Evolutionary conservation across 2,888 invertebrate genomes (phyloP).

Genomic region (Hydraecia micacea): DNA sequence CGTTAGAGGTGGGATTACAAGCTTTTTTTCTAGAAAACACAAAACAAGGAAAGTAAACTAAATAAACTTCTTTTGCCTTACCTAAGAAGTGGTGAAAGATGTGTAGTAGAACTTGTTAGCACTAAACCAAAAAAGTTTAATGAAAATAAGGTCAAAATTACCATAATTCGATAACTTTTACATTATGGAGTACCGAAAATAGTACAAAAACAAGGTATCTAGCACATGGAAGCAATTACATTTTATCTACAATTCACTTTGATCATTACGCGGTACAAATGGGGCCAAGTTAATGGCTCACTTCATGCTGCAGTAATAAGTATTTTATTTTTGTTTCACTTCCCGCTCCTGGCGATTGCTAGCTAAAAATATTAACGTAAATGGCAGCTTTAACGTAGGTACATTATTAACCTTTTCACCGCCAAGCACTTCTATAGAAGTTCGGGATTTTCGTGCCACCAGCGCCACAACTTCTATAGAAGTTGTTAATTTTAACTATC

Average conservation of each 20-base stretch:
- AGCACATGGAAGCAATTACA: slow-evolving; percentile 60
- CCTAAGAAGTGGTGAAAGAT: not conserved
- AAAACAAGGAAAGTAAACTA: not conserved
- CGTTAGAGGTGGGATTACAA: not conserved
- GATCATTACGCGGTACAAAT: slow-evolving; percentile 59
- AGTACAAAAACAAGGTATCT: slow-evolving; percentile 49
- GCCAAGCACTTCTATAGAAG: too few species aligned
- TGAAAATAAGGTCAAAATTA: slow-evolving; percentile 21
- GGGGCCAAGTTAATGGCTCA: slow-evolving; percentile 59
- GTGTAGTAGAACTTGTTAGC: not conserved
- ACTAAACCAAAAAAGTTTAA: slow-evolving; percentile 12
- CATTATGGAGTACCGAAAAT: slow-evolving; percentile 43
- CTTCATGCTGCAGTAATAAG: slow-evolving; percentile 60
- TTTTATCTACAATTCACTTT: slow-evolving; percentile 65
- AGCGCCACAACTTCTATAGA: too few species aligned
- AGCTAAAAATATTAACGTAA: slow-evolving; percentile 53
- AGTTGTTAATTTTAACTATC: too few species aligned
- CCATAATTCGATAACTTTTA: slow-evolving; percentile 34
- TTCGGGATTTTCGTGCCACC: too few species aligned
- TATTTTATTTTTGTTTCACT: slow-evolving; percentile 65
- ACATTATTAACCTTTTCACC: slow-evolving; percentile 13
- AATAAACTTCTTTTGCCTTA: not conserved
- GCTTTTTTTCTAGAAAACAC: not conserved
- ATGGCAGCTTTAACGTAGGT: slow-evolving; percentile 14
- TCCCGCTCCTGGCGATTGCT: slow-evolving; percentile 46